Evolutionary conservation across 2,797 vertebrate genomes (phyloP).

Genomic region (Eutrigla gurnardus): DNA sequence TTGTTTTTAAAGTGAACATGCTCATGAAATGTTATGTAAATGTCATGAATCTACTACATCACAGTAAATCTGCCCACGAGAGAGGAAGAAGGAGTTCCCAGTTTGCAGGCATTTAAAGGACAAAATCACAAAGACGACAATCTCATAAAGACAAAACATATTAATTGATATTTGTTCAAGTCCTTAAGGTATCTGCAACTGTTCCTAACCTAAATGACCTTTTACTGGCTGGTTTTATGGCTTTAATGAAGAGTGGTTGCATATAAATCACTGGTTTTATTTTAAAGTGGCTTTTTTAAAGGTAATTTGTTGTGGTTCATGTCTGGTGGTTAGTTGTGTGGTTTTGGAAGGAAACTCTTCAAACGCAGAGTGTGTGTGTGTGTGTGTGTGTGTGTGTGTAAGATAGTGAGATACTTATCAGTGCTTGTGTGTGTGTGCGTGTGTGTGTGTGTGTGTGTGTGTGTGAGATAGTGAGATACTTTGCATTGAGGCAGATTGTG

Average conservation of each 20-base stretch:
- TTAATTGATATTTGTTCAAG: too few relatives aligned
- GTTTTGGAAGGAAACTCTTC: slow-evolving; percentile 44
- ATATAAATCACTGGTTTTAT: too few relatives aligned
- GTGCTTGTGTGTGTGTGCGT: neutral
- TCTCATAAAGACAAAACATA: too few relatives aligned
- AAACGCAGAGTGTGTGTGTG: slow-evolving; percentile 11
- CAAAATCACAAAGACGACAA: too few relatives aligned
- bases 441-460: neutral
- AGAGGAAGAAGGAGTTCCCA: too few relatives aligned
- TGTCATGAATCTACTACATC: neutral
- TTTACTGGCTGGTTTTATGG: neutral
- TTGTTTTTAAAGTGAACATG: too few relatives aligned
- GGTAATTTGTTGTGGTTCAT: neutral
- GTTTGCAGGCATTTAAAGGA: too few relatives aligned
- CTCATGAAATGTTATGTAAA: neutral
- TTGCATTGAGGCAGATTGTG: neutral
- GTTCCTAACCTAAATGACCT: neutral
- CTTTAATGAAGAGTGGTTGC: too few relatives aligned
- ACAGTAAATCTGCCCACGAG: too few relatives aligned
- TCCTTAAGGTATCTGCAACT: too few relatives aligned
- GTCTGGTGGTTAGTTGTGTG: neutral
- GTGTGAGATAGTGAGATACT: too few relatives aligned
- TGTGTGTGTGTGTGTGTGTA: slow-evolving; percentile 15
- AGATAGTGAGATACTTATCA: too few relatives aligned
- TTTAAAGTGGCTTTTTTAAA: neutral